These are phyloP conservation scores for Clupea harengus DNA, from an alignment of 2,113 vertebrate genomes.

Conservation along the genomic window DNA sequence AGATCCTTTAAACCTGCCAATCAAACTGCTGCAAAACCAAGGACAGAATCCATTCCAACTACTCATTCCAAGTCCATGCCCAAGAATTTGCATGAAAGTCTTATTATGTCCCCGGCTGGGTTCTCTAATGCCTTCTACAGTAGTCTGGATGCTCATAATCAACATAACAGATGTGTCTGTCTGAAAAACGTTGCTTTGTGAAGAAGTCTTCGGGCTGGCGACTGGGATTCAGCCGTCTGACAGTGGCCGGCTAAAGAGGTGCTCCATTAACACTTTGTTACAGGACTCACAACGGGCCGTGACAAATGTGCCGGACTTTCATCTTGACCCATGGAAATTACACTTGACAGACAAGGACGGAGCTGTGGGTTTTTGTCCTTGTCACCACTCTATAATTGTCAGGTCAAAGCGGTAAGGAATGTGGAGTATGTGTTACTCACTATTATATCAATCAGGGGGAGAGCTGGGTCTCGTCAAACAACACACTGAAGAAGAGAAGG, in stretches of 20 bases:
- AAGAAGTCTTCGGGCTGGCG: neutral
- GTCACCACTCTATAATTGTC: slow-evolving; percentile 25
- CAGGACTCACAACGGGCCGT: slow-evolving; percentile 58
- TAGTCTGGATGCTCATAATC: neutral
- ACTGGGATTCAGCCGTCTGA: slow-evolving; percentile 37
- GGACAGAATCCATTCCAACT: neutral
- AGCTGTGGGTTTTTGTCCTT: slow-evolving; percentile 44
- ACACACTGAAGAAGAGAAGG: slow-evolving; percentile 58
- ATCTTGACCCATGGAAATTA: slow-evolving; percentile 57
- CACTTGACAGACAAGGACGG: slow-evolving; percentile 61
- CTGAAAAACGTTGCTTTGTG: neutral
- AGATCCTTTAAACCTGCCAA: neutral
- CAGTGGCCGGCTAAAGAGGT: slow-evolving; percentile 58
- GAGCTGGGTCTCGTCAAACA: slow-evolving; percentile 63
- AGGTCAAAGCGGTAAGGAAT: slow-evolving; percentile 28
- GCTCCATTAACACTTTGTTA: slow-evolving; percentile 52
- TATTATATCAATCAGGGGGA: slow-evolving; percentile 32
- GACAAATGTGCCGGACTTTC: slow-evolving; percentile 56
- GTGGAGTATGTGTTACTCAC: slow-evolving; percentile 41
- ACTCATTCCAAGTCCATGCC: neutral
- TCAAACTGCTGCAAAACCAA: neutral
- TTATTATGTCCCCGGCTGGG: neutral
- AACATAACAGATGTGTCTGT: slow-evolving; percentile 15
- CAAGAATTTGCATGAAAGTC: slow-evolving; percentile 4
- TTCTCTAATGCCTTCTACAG: slow-evolving; percentile 6